Evolutionary conservation across 2,797 vertebrate genomes (phyloP).

Genomic region (Somateria mollissima): DNA sequence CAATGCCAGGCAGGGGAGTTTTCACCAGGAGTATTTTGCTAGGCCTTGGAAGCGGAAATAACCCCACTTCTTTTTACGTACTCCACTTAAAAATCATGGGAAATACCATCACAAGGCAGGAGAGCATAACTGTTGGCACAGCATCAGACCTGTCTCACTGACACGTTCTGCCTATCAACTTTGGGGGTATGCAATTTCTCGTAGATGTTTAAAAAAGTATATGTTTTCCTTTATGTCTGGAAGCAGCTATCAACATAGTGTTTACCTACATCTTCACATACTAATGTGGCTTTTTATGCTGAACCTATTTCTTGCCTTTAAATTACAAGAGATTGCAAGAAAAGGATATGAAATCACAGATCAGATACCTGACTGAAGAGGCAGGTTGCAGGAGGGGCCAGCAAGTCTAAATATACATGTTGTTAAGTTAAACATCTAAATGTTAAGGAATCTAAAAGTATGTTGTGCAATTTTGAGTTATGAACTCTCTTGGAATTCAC

Average conservation of each 20-base stretch:
- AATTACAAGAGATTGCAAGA: neutral
- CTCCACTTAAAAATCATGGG: neutral
- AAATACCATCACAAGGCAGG: neutral
- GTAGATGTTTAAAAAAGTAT: neutral
- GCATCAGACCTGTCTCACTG: neutral
- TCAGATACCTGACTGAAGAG: neutral
- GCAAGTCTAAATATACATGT: neutral
- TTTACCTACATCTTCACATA: neutral
- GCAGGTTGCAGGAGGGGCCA: neutral
- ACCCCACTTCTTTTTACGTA: fast-evolving
- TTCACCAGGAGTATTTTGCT: neutral
- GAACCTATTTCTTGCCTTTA: neutral
- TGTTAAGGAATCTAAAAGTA: neutral
- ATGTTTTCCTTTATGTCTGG: neutral
- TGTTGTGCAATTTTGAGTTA: neutral
- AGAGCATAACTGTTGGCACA: neutral
- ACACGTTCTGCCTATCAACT: neutral
- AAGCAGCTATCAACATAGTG: neutral
- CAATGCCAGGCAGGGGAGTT: neutral
- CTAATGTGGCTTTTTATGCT: neutral
- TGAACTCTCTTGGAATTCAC: neutral
- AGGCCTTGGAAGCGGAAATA: neutral
- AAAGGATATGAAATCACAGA: neutral
- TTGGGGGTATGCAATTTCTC: neutral
- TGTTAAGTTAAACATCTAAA: neutral